These are phyloP conservation scores for Tridacna gigas DNA, from an alignment of 2,888 invertebrate species.

Conservation along the genomic window DNA sequence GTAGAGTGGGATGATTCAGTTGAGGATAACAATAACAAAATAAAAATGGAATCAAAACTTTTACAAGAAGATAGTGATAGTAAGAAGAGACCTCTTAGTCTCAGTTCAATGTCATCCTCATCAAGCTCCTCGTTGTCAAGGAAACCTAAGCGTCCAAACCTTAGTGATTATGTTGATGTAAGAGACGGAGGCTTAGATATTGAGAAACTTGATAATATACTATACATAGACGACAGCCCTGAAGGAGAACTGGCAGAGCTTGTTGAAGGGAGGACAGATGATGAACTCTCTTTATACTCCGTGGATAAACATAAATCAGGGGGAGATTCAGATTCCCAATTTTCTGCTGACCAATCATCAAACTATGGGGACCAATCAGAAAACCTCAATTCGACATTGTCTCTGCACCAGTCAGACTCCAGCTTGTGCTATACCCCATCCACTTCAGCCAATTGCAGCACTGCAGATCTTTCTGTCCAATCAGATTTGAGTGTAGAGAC, in stretches of 20 bases:
- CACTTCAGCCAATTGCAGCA: constrained; percentile 59
- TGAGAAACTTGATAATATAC: constrained; percentile 67
- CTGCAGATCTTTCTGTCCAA: constrained; percentile 48
- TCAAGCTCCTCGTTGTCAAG: constrained; percentile 81
- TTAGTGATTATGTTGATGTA: constrained; percentile 62
- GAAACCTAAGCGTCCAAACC: constrained; percentile 76
- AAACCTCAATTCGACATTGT: constrained; percentile 23
- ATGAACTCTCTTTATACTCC: constrained; percentile 64
- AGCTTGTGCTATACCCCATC: constrained; percentile 59
- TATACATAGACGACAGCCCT: constrained; percentile 70
- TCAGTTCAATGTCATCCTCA: constrained; percentile 84
- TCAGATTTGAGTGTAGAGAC: constrained; percentile 28
- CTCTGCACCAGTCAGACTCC: constrained; percentile 62
- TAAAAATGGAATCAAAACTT: constrained; percentile 48
- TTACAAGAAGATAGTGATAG: constrained; percentile 77
- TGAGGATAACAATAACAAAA: constrained; percentile 38
- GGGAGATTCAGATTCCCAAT: constrained; percentile 59
- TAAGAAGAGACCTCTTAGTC: constrained; percentile 83
- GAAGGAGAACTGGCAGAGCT: constrained; percentile 42
- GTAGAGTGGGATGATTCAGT: constrained; percentile 43
- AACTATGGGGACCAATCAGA: constrained; percentile 55
- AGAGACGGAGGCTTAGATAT: constrained; percentile 57
- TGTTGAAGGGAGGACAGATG: constrained; percentile 47
- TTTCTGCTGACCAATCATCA: constrained; percentile 53
- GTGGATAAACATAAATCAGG: constrained; percentile 58